A percentile compares a stretch with the other conserved stretches of the same genome.
Evolutionary conservation across 2,888 invertebrate genomes (phyloP).

Genomic region (Meiosimyza platycephala): DNA sequence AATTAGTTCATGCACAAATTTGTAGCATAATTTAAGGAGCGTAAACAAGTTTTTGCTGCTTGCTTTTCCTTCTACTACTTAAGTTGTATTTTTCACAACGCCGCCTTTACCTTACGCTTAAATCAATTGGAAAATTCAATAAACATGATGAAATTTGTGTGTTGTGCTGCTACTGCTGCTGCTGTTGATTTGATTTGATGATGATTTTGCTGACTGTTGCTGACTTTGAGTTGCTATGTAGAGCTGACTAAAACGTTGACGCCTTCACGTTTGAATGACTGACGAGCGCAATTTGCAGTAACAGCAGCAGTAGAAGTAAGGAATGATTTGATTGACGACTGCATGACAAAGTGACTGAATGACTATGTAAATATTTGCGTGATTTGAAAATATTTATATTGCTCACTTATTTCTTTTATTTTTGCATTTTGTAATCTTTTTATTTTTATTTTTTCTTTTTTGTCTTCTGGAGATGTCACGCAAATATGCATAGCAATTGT

Average conservation of each 20-base stretch:
- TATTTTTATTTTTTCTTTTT: not conserved
- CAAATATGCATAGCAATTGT: too few relatives aligned
- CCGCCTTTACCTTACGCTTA: slow-evolving; percentile 1
- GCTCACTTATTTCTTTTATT: slow-evolving; percentile 9
- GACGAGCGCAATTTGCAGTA: slow-evolving; percentile 17
- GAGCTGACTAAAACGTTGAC: not conserved
- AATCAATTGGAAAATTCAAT: slow-evolving; percentile 25
- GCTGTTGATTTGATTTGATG: slow-evolving; percentile 1
- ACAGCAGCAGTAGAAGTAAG: not conserved
- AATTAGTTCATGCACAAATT: slow-evolving; percentile 15
- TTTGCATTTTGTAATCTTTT: not conserved
- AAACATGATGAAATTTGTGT: too few relatives aligned
- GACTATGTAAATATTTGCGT: slow-evolving; percentile 25
- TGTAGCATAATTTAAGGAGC: slow-evolving; percentile 20
- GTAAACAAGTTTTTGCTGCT: not conserved
- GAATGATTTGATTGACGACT: not conserved
- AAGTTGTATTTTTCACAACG: not conserved
- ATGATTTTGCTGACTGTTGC: not conserved
- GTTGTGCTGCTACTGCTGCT: not conserved
- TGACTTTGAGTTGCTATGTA: not conserved
- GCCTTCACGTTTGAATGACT: not conserved
- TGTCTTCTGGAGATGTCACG: too few relatives aligned
- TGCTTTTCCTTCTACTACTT: too few relatives aligned
- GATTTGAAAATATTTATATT: slow-evolving; percentile 14
- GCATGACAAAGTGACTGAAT: slow-evolving; percentile 9